Percentiles rank a stretch among this genome's conserved stretches.
Conservation (phyloP, 2,113 vertebrate genomes). For the Hypocryptadius cinnamomeus region DNA sequence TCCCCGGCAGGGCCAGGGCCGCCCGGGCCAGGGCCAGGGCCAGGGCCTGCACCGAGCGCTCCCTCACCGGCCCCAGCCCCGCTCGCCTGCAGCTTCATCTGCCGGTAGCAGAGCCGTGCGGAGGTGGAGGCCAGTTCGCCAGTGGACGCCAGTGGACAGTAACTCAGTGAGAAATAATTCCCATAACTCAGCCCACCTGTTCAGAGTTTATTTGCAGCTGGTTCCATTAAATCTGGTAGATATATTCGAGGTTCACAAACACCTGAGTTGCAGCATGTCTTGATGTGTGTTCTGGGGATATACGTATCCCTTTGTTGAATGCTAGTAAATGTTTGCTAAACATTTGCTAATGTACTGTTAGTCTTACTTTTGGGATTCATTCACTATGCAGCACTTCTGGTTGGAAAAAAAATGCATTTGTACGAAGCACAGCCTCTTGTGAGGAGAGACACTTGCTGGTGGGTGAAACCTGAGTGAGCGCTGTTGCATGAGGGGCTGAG, state of each 20-base stretch:
- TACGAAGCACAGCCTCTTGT: not conserved
- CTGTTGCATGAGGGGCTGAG: accelerated
- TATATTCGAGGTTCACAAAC: not conserved
- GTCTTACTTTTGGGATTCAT: not conserved
- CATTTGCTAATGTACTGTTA: not conserved
- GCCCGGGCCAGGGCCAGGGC: accelerated
- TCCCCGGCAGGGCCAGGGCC: too few relatives aligned
- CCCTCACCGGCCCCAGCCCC: not conserved
- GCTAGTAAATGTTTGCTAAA: not conserved
- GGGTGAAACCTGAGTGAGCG: not conserved
- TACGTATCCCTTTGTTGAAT: not conserved
- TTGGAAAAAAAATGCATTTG: not conserved
- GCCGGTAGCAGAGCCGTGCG: not conserved
- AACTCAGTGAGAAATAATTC: not conserved
- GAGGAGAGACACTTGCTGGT: not conserved
- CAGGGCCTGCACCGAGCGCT: not conserved
- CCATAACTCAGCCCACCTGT: not conserved
- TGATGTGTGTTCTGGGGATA: accelerated
- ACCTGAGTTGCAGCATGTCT: accelerated
- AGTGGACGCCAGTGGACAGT: not conserved
- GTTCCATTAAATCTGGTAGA: not conserved
- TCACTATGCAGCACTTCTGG: not conserved
- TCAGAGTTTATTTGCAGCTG: not conserved
- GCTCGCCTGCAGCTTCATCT: not conserved
- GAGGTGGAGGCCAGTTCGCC: not conserved